Evolutionary conservation across 2,797 vertebrate genomes (phyloP).

Genomic region (Notoglanidium macrostoma): DNA sequence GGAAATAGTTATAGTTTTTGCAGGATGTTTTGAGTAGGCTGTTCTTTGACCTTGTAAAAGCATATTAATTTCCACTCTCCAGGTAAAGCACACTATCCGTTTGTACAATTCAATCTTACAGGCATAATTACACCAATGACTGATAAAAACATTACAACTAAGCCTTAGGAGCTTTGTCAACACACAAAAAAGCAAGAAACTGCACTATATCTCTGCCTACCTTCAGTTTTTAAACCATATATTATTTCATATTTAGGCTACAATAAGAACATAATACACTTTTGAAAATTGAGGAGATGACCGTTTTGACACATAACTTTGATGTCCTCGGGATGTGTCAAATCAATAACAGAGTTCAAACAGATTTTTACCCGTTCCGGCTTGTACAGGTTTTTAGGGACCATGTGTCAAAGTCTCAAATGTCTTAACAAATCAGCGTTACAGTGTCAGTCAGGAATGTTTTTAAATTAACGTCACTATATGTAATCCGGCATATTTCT

Average conservation of each 20-base stretch:
- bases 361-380: conserved; percentile 53
- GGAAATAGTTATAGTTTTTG: not conserved
- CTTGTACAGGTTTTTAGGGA: conserved; percentile 40
- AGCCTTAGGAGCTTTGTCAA: not conserved
- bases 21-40: not conserved
- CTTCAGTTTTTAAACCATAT: not conserved
- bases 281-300: not conserved
- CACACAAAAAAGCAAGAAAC: not conserved
- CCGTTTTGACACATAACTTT: conserved; percentile 52
- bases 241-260: not conserved
- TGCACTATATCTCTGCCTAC: not conserved
- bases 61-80: not conserved
- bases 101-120: not conserved
- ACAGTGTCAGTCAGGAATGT: conserved; percentile 19
- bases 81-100: not conserved
- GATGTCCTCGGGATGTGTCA: conserved; percentile 71
- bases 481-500: not conserved
- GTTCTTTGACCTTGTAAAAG: not conserved
- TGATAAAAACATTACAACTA: not conserved
- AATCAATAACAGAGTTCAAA: conserved; percentile 74
- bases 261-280: not conserved
- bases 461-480: not conserved
- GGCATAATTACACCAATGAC: not conserved
- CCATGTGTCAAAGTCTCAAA: conserved; percentile 54
- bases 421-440: conserved; percentile 61